Percentiles rank a stretch among this genome's conserved stretches.
Conservation (phyloP, 2,113 vertebrate genomes). For the Scomber colias region DNA sequence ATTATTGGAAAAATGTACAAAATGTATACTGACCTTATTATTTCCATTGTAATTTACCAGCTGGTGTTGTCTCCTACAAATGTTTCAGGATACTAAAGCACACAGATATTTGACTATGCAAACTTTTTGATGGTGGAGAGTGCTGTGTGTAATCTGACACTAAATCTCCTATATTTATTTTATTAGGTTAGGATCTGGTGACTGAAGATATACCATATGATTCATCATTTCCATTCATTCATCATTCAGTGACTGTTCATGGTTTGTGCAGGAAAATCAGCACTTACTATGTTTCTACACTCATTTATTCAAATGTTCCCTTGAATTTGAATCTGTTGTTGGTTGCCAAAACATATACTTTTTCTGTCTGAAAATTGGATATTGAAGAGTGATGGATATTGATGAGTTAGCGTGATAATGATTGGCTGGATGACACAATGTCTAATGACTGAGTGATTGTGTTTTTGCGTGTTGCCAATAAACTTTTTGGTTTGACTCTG, state of each 20-base stretch:
- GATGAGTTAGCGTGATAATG: not conserved
- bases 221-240: no score
- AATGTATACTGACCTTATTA: not conserved
- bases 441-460: not conserved
- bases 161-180: no score
- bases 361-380: not conserved
- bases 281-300: not conserved
- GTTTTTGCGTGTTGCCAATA: not conserved
- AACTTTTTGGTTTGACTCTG: no score
- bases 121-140: no score
- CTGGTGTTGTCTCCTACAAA: no score
- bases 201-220: no score
- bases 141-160: no score
- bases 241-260: constrained; percentile 9
- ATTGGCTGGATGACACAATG: not conserved
- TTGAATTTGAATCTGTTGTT: not conserved
- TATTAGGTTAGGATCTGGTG: no score
- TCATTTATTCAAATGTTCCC: not conserved
- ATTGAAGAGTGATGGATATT: not conserved
- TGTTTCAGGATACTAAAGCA: no score
- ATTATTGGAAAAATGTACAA: not conserved
- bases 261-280: no score
- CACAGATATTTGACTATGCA: not conserved
- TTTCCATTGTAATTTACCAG: no score
- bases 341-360: no score